phyloP scores from a whole-genome alignment of 37 sponge, comb jelly and placozoan genomes.

The Lycopodina hypogea region DNA sequence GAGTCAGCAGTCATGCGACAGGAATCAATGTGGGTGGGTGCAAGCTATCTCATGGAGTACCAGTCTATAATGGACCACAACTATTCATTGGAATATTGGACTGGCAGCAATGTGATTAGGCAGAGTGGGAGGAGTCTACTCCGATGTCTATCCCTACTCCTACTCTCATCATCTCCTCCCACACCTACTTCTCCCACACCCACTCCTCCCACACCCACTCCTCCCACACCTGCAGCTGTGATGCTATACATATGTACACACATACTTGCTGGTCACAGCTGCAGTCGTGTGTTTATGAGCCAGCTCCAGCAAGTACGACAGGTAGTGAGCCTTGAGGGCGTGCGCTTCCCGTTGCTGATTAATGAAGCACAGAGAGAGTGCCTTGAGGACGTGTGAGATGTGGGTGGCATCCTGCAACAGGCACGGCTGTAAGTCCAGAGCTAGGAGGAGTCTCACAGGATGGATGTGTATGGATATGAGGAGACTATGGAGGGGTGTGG shows the following conservation, averaged over 20 bases:
- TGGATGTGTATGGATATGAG: slow-evolving; percentile 36
- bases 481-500: slow-evolving; percentile 26
- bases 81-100: no score
- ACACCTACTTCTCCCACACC: no score
- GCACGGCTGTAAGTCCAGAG: background rate
- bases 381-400: slow-evolving; percentile 18
- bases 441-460: slow-evolving; percentile 40
- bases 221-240: no score
- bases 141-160: no score
- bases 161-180: no score
- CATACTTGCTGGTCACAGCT: slow-evolving; percentile 15
- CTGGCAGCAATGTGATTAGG: no score
- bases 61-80: no score
- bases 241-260: no score
- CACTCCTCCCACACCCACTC: no score
- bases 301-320: slow-evolving; percentile 22
- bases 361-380: background rate
- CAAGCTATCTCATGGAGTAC: no score
- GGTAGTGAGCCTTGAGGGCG: slow-evolving; percentile 52
- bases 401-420: slow-evolving; percentile 1
- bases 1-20: background rate
- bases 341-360: slow-evolving; percentile 29
- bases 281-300: slow-evolving; percentile 10
- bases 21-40: background rate
- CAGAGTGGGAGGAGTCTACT: no score